A percentile compares a stretch with the other conserved stretches of the same genome.
These are phyloP conservation scores for Rotaria sp. DNA, from an alignment of 2,888 invertebrate genomes.

Conservation along the genomic window DNA sequence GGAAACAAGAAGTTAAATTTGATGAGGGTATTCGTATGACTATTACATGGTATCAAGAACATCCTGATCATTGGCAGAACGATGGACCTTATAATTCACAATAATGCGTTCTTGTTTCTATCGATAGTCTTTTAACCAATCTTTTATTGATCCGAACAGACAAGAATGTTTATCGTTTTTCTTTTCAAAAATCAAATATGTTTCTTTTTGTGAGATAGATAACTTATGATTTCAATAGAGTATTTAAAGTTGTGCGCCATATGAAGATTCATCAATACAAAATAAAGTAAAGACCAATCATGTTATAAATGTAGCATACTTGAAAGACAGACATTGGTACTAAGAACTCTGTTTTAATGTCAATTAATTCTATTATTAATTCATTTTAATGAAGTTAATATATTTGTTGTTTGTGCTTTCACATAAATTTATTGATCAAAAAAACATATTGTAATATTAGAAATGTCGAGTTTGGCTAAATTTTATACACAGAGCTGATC, in stretches of 20 bases:
- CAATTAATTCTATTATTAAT: neutral
- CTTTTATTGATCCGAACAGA: neutral
- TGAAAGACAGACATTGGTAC: neutral
- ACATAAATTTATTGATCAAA: no score
- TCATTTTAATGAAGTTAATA: no score
- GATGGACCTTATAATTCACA: neutral
- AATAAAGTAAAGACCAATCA: no score
- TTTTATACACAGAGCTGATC: no score
- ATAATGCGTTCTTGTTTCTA: neutral
- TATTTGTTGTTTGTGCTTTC: no score
- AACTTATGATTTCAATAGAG: neutral
- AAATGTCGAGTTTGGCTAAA: no score
- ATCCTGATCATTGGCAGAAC: constrained; percentile 43
- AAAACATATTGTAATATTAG: no score
- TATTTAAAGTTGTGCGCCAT: neutral
- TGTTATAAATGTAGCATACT: neutral
- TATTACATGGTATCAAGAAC: constrained; percentile 43
- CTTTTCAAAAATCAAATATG: neutral
- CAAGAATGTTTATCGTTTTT: neutral
- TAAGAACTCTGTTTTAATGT: neutral
- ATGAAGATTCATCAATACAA: neutral
- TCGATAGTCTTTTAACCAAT: neutral
- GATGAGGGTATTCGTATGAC: constrained; percentile 45
- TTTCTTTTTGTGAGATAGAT: neutral
- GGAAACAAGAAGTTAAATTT: constrained; percentile 44